Conservation (phyloP, 2,797 vertebrate species). For the Oceanodroma leucorhoa region DNA sequence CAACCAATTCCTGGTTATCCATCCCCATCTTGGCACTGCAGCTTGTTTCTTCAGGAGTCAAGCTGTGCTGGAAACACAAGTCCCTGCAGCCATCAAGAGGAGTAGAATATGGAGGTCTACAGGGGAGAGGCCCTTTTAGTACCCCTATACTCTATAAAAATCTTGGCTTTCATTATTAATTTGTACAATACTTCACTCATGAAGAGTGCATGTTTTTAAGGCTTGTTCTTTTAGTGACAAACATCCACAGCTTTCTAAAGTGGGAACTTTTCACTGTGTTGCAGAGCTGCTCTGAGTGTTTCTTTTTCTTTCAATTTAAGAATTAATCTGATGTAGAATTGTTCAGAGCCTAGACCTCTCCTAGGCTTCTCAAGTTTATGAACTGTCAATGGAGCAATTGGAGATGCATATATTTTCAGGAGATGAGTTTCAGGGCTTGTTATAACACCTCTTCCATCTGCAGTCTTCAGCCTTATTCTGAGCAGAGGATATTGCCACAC, state of each 20-base stretch:
- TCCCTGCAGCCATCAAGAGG: not conserved
- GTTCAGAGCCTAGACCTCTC: not conserved
- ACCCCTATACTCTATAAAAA: not conserved
- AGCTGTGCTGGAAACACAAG: not conserved
- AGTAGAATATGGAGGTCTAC: not conserved
- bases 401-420: not conserved
- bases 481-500: not conserved
- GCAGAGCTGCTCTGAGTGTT: rapidly evolving
- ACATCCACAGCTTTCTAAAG: not conserved
- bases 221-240: not conserved
- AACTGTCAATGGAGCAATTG: not conserved
- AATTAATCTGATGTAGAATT: not conserved
- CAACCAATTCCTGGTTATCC: not conserved
- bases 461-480: not conserved
- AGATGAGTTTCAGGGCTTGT: not conserved
- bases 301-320: not conserved
- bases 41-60: not conserved
- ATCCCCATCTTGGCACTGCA: not conserved
- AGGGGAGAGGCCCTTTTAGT: not conserved
- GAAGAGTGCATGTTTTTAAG: not conserved
- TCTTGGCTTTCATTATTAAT: not conserved
- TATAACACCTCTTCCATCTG: not conserved
- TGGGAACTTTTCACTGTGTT: not conserved
- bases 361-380: not conserved
- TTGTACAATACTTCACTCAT: not conserved